Evolutionary conservation across 2,113 vertebrate genomes (phyloP).

Genomic region (Anhinga anhinga): DNA sequence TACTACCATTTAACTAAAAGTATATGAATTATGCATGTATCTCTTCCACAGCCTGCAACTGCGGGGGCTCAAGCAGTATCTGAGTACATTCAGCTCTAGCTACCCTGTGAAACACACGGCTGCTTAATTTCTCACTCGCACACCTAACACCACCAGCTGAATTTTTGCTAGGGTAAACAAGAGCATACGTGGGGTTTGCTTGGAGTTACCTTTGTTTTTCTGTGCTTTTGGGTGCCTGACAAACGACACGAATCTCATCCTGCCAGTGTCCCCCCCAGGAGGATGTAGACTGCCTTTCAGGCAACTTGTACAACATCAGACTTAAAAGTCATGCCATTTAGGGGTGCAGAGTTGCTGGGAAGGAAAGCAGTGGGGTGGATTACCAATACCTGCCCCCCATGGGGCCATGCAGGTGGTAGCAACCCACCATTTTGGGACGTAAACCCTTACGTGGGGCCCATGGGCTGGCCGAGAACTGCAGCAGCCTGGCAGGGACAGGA

Average conservation of each 20-base stretch:
- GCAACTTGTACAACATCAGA: not conserved
- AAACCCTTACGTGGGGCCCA: not conserved
- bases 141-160: not conserved
- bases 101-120: not conserved
- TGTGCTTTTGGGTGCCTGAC: fast-evolving
- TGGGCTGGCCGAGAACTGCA: not conserved
- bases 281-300: not conserved
- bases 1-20: constrained; percentile 20
- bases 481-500: not conserved
- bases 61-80: not conserved
- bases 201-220: not conserved
- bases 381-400: not conserved
- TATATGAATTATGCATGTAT: constrained; percentile 12
- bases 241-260: not conserved
- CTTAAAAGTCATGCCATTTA: not conserved
- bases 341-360: not conserved
- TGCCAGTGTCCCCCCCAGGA: fast-evolving
- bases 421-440: not conserved
- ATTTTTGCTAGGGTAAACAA: not conserved
- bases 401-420: fast-evolving
- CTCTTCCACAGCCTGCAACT: not conserved
- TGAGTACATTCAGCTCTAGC: not conserved
- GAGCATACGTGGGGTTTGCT: not conserved
- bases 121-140: not conserved
- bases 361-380: not conserved